Conservation (phyloP, 2,113 vertebrate species). For the Poeciliopsis prolifica region DNA sequence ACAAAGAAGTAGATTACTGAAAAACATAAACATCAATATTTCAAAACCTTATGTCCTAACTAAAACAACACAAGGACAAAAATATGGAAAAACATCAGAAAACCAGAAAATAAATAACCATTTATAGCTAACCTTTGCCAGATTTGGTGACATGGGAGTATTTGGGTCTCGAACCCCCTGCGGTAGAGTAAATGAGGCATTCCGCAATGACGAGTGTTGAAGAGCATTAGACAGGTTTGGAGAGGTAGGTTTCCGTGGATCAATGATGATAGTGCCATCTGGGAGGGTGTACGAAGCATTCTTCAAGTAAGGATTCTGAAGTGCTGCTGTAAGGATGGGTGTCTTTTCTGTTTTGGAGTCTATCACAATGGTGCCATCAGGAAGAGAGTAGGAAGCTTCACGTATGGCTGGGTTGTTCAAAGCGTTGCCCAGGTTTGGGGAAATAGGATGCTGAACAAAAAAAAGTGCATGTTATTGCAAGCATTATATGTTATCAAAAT, state of each 20-base stretch:
- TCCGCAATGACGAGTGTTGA: constrained; percentile 64
- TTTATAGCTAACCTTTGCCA: constrained; percentile 52
- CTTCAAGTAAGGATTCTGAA: constrained; percentile 76
- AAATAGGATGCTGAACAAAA: constrained; percentile 59
- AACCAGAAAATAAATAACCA: not conserved
- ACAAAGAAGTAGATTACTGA: constrained; percentile 5
- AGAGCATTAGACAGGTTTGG: constrained; percentile 73
- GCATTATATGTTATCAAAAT: not conserved
- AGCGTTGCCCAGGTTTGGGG: constrained; percentile 67
- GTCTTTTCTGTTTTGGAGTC: constrained; percentile 59
- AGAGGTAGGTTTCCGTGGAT: constrained; percentile 70
- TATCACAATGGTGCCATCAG: constrained; percentile 74
- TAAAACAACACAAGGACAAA: not conserved
- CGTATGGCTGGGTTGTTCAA: constrained; percentile 67
- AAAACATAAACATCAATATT: not conserved
- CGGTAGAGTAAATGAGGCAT: constrained; percentile 68
- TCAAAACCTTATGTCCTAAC: not conserved
- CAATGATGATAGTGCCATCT: constrained; percentile 77
- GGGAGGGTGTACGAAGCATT: constrained; percentile 76
- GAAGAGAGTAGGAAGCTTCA: constrained; percentile 68
- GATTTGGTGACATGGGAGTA: constrained; percentile 62
- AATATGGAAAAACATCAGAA: not conserved
- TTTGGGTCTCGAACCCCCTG: constrained; percentile 70
- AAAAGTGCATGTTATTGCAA: not conserved
- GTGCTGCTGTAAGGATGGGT: constrained; percentile 72